Evolutionary conservation across 2,888 invertebrate species (phyloP), one percentile per base, ranked within the genome.

Genomic region (Eupithecia insigniata): DNA sequence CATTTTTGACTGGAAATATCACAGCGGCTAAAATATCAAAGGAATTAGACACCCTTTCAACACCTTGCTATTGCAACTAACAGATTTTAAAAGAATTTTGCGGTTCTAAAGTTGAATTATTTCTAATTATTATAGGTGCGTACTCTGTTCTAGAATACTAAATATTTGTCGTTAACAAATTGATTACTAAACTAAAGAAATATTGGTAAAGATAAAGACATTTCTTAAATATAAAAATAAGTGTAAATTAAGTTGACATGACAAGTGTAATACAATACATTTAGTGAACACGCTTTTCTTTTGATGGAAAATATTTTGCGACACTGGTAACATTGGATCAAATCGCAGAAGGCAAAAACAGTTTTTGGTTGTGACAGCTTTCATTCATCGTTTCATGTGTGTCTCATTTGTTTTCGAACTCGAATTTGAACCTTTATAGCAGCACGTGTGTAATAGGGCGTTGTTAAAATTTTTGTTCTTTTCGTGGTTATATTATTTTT

Each of bases 1-100:
- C 74, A 60, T 67, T 69, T 74, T 72, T 74, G 72, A 74, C 46
- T 74, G 43, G 43, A 55, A 68, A 65, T 64, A 72, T 34, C 32
- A 28, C 58, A 34, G 34, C 51, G 60, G 28, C 32, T 26, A 55
- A 22, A 32, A 55, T 55, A 61, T 71, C 55, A 71, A 71, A 69
- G 66, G 70, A 73, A 58, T 73, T 73, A 73, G 73, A 68, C 70
- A 43, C 62, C 51, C 64, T 67, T 66, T 46, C 22, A 66, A 55
- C 51, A 34, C 51, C 51, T 51, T 34, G 46, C 30, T 16, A 30
- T 30, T 30, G 60, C 30, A 30, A 12, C 55, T 3, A 26, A 26
- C 5, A 26, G 55, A 55, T 55, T 55, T n/a, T 22, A 2, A 55
- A 26, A 51, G 10, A 2, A 55, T 1, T 12, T 51, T 26, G 55